Evolutionary conservation across 2,113 vertebrate genomes (phyloP).

Genomic region (Corythoichthys haematopterus): DNA sequence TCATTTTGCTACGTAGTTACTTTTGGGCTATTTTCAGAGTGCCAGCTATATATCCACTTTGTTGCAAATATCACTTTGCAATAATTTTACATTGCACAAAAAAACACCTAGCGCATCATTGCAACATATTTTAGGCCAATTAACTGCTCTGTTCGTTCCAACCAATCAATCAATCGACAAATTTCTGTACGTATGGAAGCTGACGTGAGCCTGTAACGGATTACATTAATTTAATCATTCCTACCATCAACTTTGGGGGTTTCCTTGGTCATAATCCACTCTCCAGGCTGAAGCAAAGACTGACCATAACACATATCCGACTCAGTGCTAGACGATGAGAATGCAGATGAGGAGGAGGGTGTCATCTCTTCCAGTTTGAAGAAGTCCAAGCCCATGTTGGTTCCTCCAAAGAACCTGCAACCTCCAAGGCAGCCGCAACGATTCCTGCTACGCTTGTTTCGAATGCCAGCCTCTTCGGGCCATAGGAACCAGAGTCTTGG

Average conservation of each 20-base stretch:
- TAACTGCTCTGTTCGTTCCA: too few species aligned
- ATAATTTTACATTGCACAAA: too few species aligned
- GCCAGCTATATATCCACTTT: too few species aligned
- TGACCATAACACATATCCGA: conserved; percentile 94
- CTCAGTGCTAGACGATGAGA: conserved; percentile 80
- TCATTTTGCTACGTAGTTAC: too few species aligned
- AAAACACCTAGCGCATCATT: too few species aligned
- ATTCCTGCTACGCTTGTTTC: conserved; percentile 84
- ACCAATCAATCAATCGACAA: too few species aligned
- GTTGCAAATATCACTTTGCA: too few species aligned
- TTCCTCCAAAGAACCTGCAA: conserved; percentile 92
- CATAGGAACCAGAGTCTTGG: conserved; percentile 93
- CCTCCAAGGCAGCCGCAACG: conserved; percentile 95
- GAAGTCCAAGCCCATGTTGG: conserved; percentile 83
- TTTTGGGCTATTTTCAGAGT: too few species aligned
- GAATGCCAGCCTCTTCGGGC: conserved; percentile 81
- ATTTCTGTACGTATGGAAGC: neutral
- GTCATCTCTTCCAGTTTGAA: conserved; percentile 90
- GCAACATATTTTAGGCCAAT: too few species aligned
- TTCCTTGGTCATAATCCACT: conserved; percentile 93
- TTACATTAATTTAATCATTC: neutral
- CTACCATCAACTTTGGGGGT: conserved; percentile 84
- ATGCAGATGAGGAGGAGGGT: conserved; percentile 89
- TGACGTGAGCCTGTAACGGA: neutral
- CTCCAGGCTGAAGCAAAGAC: conserved; percentile 87